Conservation (phyloP, 2,113 vertebrate genomes). For the Tringa solitaria region DNA sequence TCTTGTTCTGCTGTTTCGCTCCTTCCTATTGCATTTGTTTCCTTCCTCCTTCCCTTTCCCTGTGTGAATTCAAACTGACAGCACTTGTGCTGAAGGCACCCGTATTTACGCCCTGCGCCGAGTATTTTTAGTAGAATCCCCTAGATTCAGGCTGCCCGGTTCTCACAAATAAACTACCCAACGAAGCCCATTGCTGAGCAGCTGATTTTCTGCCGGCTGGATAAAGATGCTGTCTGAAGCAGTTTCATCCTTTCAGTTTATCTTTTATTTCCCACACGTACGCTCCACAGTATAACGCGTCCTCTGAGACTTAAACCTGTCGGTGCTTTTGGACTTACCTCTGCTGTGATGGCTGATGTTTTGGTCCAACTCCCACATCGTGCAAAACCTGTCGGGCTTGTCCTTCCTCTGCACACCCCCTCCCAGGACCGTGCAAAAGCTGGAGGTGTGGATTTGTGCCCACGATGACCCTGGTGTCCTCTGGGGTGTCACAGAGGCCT, state of each 20-base stretch:
- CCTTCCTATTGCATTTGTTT: background rate
- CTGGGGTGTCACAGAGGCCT: background rate
- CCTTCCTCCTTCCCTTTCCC: background rate
- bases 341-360: background rate
- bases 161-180: background rate
- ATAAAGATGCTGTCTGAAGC: constrained; percentile 15
- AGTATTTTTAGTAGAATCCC: background rate
- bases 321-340: background rate
- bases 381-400: background rate
- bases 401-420: background rate
- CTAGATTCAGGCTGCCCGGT: background rate
- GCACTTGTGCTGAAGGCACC: background rate
- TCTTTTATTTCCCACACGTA: background rate
- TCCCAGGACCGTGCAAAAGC: fast-evolving
- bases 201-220: background rate
- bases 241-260: background rate
- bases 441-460: background rate
- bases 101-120: fast-evolving
- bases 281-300: fast-evolving
- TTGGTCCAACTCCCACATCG: background rate
- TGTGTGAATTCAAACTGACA: background rate
- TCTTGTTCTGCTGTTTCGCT: background rate
- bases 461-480: background rate
- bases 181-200: background rate
- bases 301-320: background rate